Percentiles rank a stretch among this genome's conserved stretches.
These are phyloP conservation scores for Enteromius viviparus DNA, from an alignment of 2,797 vertebrate species.

Conservation along the genomic window DNA sequence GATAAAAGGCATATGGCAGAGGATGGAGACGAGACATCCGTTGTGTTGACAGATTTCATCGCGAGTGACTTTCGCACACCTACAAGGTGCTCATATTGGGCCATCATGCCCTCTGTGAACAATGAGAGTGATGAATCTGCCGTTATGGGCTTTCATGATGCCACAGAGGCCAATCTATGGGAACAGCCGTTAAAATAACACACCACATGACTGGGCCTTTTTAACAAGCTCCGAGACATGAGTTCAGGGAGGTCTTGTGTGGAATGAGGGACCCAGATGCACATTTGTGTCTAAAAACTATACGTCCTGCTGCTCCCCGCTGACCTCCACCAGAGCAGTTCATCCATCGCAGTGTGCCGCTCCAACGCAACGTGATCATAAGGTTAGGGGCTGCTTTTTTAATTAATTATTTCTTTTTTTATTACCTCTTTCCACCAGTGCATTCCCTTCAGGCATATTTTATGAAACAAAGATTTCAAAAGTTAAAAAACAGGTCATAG, in stretches of 20 bases:
- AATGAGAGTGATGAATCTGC: constrained; percentile 75
- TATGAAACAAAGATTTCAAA: neutral
- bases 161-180: constrained; percentile 74
- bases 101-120: constrained; percentile 69
- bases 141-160: constrained; percentile 76
- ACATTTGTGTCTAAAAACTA: constrained; percentile 67
- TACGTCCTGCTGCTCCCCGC: constrained; percentile 61
- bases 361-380: constrained; percentile 41
- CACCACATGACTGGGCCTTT: constrained; percentile 77
- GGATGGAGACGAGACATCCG: constrained; percentile 72
- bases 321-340: constrained; percentile 63
- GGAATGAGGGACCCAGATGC: constrained; percentile 63
- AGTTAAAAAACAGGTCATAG: neutral
- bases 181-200: constrained; percentile 77
- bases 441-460: neutral
- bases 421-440: neutral
- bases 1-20: constrained; percentile 71
- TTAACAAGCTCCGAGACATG: constrained; percentile 74
- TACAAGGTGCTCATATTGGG: constrained; percentile 69
- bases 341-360: constrained; percentile 43
- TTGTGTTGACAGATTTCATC: constrained; percentile 79
- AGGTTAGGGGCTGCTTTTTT: constrained; percentile 33
- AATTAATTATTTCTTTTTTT: constrained; percentile 16
- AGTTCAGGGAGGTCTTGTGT: constrained; percentile 52
- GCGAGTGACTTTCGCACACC: constrained; percentile 79